Conservation (phyloP, 2,888 invertebrate species). For the Copidosoma aretas region DNA sequence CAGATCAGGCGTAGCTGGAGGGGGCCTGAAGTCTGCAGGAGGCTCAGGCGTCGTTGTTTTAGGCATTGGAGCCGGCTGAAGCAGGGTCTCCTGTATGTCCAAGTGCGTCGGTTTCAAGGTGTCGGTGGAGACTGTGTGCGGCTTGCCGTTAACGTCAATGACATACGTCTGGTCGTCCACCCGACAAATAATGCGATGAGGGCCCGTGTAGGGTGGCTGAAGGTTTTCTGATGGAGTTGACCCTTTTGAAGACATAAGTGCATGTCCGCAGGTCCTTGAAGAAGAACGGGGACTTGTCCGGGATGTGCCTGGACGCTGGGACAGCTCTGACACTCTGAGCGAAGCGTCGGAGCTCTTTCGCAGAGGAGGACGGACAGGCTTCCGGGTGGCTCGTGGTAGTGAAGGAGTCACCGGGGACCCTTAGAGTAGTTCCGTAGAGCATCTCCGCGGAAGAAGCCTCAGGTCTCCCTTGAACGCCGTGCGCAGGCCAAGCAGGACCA, state of each 20-base stretch:
- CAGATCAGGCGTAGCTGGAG: neutral
- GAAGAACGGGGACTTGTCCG: neutral
- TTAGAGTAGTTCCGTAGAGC: no score
- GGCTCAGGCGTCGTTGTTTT: neutral
- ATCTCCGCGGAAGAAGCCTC: no score
- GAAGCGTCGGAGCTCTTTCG: neutral
- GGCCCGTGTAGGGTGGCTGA: conserved; percentile 42
- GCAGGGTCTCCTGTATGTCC: neutral
- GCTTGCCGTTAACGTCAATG: conserved; percentile 18
- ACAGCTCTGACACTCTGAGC: neutral
- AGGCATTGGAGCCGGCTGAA: no score
- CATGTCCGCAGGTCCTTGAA: conserved; percentile 24
- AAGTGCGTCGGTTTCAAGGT: conserved; percentile 1
- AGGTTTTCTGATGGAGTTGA: conserved; percentile 27
- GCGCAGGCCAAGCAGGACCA: no score
- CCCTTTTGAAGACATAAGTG: conserved; percentile 28
- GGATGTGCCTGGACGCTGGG: conserved; percentile 24
- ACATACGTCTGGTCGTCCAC: conserved; percentile 24
- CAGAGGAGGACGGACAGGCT: conserved; percentile 38
- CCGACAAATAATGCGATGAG: conserved; percentile 30
- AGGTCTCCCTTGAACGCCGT: no score
- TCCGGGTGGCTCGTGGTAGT: conserved; percentile 28
- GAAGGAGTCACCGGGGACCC: conserved; percentile 8
- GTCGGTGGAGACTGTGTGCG: neutral
- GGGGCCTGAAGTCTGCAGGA: neutral